Evolutionary conservation across 2,113 vertebrate genomes (phyloP).

Genomic region (Dicrurus megarhynchus): DNA sequence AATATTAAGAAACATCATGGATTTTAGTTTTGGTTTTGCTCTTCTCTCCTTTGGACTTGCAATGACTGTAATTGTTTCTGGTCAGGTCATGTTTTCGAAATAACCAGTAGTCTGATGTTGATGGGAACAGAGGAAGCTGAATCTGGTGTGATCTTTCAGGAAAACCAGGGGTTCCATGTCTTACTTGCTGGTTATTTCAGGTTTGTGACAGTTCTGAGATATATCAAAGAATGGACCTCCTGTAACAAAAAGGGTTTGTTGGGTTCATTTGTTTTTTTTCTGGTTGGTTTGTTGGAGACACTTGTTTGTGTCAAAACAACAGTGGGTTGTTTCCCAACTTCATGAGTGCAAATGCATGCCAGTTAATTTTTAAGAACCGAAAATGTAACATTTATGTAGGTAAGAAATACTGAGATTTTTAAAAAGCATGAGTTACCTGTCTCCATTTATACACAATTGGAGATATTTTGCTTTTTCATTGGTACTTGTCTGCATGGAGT

Average conservation of each 20-base stretch:
- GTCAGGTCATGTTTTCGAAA: not conserved
- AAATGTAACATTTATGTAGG: not conserved
- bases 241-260: not conserved
- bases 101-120: not conserved
- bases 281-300: not conserved
- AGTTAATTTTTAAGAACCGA: not conserved
- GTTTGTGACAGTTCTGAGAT: not conserved
- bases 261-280: accelerated
- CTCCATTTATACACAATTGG: not conserved
- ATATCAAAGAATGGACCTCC: not conserved
- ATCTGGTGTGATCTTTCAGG: not conserved
- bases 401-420: not conserved
- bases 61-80: not conserved
- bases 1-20: not conserved
- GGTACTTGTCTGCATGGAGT: not conserved
- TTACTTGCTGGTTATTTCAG: not conserved
- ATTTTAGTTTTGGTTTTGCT: not conserved
- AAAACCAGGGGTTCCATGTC: not conserved
- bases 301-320: not conserved
- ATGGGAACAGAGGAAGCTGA: not conserved
- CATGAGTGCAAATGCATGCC: not conserved
- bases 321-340: not conserved
- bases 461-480: not conserved
- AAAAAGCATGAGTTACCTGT: not conserved
- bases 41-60: not conserved